Conservation (phyloP, 2,113 vertebrate genomes). For the Lucifuga dentata region DNA sequence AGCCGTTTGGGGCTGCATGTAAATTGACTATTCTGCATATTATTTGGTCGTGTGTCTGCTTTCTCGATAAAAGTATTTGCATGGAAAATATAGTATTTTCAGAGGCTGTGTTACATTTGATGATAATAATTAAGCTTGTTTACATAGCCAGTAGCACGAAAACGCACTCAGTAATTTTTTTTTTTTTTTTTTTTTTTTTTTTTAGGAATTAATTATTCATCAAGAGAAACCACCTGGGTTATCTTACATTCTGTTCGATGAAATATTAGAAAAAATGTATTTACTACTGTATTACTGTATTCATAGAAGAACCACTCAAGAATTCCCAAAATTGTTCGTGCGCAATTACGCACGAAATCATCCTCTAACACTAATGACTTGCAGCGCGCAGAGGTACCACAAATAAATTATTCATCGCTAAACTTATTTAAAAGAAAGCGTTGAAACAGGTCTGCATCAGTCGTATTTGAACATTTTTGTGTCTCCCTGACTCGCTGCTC, state of each 20-base stretch:
- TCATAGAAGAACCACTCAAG: neutral
- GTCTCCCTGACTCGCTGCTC: neutral
- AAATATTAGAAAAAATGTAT: neutral
- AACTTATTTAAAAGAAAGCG: neutral
- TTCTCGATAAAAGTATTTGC: constrained; percentile 6
- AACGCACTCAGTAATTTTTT: neutral
- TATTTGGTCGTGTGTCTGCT: neutral
- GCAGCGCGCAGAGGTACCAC: neutral
- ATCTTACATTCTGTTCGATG: neutral
- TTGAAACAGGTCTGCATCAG: neutral
- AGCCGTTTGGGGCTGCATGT: neutral
- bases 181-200: no score
- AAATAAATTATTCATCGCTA: neutral
- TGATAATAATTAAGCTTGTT: no score
- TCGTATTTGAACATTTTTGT: neutral
- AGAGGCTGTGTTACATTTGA: constrained; percentile 2
- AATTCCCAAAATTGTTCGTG: neutral
- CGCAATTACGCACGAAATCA: constrained; percentile 18
- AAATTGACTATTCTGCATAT: neutral
- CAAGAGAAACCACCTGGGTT: neutral
- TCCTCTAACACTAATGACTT: neutral
- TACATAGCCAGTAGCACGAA: no score
- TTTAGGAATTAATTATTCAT: neutral
- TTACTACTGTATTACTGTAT: neutral
- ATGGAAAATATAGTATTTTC: neutral